Percentiles rank a stretch among this genome's conserved stretches.
Conservation (phyloP, 2,888 invertebrate species). For the Drosophila anomelani region DNA sequence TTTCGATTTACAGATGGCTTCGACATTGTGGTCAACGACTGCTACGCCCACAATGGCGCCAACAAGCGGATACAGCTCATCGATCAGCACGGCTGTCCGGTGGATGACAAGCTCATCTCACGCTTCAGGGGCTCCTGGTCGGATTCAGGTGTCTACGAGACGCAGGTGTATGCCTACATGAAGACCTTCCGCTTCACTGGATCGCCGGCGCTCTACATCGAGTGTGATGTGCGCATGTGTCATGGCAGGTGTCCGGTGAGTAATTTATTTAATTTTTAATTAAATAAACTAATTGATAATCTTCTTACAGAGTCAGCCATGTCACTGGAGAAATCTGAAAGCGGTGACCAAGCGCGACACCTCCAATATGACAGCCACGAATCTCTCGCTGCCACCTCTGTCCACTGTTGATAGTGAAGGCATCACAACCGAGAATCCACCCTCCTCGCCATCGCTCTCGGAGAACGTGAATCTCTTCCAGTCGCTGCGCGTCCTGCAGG, state of each 20-base stretch:
- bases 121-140: constrained; percentile 97
- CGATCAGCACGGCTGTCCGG: constrained; percentile 96
- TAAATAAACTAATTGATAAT: neutral
- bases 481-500: constrained; percentile 93
- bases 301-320: constrained; percentile 91
- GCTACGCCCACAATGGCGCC: constrained; percentile 97
- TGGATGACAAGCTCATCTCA: constrained; percentile 96
- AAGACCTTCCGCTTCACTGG: constrained; percentile 96
- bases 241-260: constrained; percentile 97
- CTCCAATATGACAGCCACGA: constrained; percentile 83
- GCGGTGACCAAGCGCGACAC: constrained; percentile 91
- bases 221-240: constrained; percentile 98
- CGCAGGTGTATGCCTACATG: constrained; percentile 97
- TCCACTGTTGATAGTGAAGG: constrained; percentile 27
- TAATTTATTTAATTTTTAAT: constrained; percentile 41
- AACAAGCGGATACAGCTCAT: constrained; percentile 96
- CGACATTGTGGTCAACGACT: constrained; percentile 97
- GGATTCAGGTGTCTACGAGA: constrained; percentile 94
- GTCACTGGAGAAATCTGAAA: constrained; percentile 96
- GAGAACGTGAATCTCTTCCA: constrained; percentile 96
- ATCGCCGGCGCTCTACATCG: constrained; percentile 96
- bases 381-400: constrained; percentile 67
- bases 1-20: constrained; percentile 90
- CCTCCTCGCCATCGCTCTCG: constrained; percentile 87
- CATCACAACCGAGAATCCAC: constrained; percentile 74